These are phyloP conservation scores for Temnothorax curvispinosus DNA, from an alignment of 1,140 invertebrate genomes.

Conservation along the genomic window DNA sequence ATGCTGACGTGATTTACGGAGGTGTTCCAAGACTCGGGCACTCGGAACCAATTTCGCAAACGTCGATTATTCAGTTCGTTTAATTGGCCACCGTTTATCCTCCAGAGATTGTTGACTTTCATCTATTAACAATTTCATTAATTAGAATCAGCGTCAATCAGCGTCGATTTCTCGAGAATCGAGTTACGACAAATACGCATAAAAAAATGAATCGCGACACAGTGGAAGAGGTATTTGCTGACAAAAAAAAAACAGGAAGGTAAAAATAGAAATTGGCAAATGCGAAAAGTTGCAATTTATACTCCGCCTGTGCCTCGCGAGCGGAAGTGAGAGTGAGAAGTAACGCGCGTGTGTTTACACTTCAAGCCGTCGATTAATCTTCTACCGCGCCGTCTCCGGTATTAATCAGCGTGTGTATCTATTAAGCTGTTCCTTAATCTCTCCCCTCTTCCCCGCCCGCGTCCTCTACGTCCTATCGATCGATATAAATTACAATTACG, in stretches of 20 bases:
- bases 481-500: conserved; percentile 22
- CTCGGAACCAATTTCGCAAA: background rate
- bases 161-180: background rate
- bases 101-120: background rate
- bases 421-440: conserved; percentile 36
- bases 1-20: background rate
- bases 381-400: background rate
- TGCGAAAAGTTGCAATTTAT: background rate
- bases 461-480: background rate
- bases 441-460: background rate
- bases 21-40: background rate
- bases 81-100: background rate
- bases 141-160: background rate
- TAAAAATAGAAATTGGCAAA: background rate
- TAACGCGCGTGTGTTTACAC: background rate
- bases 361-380: background rate
- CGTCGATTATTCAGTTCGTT: background rate
- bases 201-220: too few species aligned
- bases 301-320: background rate
- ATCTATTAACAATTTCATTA: background rate
- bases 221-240: background rate
- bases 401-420: background rate
- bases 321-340: background rate
- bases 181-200: background rate
- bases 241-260: background rate